These are phyloP conservation scores for Natrix natrix DNA, from an alignment of 2,797 vertebrate species.

Conservation along the genomic window DNA sequence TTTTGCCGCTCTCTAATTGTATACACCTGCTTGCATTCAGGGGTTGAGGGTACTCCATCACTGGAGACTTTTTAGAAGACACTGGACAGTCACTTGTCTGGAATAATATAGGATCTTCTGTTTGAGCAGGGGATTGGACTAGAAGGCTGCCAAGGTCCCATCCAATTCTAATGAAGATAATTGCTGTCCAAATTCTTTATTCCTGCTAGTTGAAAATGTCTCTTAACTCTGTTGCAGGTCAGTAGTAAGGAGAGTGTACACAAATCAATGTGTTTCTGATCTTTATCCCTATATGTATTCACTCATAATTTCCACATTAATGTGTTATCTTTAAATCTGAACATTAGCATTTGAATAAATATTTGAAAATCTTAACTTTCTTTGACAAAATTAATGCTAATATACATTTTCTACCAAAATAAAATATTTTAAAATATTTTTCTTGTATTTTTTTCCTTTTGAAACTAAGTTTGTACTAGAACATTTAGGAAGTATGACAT, in stretches of 20 bases:
- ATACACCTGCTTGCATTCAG: conserved; percentile 48
- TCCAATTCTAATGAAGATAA: no score
- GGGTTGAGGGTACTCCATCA: no score
- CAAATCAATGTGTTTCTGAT: background rate
- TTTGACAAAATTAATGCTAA: background rate
- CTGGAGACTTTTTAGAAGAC: no score
- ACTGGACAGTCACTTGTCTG: no score
- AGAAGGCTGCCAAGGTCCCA: no score
- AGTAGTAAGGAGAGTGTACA: background rate
- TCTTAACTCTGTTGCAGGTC: background rate
- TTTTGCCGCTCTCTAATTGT: conserved; percentile 63
- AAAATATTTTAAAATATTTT: background rate
- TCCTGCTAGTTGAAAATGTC: background rate
- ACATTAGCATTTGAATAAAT: background rate
- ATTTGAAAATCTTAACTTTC: background rate
- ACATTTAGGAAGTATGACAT: background rate
- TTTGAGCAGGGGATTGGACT: no score
- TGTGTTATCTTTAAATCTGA: background rate
- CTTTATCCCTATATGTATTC: background rate
- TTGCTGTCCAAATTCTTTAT: background rate
- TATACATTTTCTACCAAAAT: background rate
- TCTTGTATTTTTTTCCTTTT: background rate
- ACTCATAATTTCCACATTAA: background rate
- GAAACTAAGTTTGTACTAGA: background rate
- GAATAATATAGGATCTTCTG: no score